Base-by-base conservation (phyloP, 1,140 invertebrate species). In the Chlorops oryzae region DNA sequence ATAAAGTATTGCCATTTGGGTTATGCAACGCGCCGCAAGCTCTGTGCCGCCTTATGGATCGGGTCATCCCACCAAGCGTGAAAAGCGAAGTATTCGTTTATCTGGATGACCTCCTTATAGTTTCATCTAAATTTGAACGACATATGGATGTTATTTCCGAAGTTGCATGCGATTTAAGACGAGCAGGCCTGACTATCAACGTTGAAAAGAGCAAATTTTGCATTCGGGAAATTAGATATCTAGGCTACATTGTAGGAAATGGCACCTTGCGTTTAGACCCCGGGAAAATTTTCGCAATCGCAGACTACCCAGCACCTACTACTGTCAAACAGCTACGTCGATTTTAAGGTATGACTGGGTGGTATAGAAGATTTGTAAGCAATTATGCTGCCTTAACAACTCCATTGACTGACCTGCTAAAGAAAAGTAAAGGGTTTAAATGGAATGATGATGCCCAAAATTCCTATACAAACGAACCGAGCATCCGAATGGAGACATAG, bases 171-270 rank as follows among this genome's bases (percentile, higher is more conserved):
- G n/a, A 45, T 9, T 18, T 51, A 13, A 18, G 24, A n/a, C 12
- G 13, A 25, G 65, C 72, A 22, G 62, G 65, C 21, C 50, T 80
- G 2, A 77, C 73, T 21, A 58, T 78, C 4, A 77, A 74, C 24
- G 50, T 72, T 3, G 48, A 58, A 37, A 76, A 77, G 60, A 71
- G 61, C 37, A 45, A 70, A 28, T 77, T 78, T 54, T 66, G 57
- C 20, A 44, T 59, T 22, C 50, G 28, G 6, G 50, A 66, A 28
- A 40, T 77, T 6, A 51, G 59, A 21, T 56, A 54, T 47, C 23
- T 58, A 15, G 56, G 54, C 3, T 50, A 47, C 28, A 42, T 60
- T 27, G 51, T 60, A 23, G 58, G 52, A n/a, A 12, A 41, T 21
- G 47, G 28, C 15, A 39, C 21, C 3, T 42, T 57, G 7, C 34